Evolutionary conservation across 1,140 invertebrate genomes (phyloP), one percentile per base, ranked within the genome.

Genomic region (Heliothis subflexa): DNA sequence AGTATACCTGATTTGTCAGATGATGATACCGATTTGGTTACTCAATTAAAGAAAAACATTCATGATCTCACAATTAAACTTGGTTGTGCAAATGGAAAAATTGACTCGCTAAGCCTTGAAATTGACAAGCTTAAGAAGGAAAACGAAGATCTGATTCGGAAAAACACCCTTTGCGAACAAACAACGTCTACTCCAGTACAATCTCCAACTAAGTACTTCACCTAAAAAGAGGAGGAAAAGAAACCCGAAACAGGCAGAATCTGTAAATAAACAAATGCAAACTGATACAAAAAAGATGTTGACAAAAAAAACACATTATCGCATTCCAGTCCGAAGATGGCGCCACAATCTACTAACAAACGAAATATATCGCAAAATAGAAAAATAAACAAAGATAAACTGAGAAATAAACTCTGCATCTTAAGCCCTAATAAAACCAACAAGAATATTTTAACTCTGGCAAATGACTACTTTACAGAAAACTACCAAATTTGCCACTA

Each of bases 1-100:
- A 57, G 55, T 54, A 57, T 57, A 13, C 55, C 55, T 4, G 55
- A 57, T 25, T 21, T 57, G 12, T 57, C 55, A 13, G 55, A 57
- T 57, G 55, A 57, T 57, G 55, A 57, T 57, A 57, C 5, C 12
- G 55, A 57, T 57, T 25, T 21, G 12, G 55, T 57, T 21, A 21
- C 55, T 21, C 16, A 57, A 57, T 25, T 57, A 18, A 57, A 57
- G 16, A 57, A 57, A 13, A 16, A 25, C 4, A 25, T 54, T 54
- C 11, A 54, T 5, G 55, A 57, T 5, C 55, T 57, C 18, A 57
- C 55, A 21, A 57, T 21, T 21, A 57, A 57, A 57, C 12, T 57
- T 21, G 5, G 16, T 57, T 16, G 16, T 57, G 55, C 16, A 57
- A 18, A 57, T 57, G 55, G 12, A 21, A 18, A 57, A 57, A 57